A percentile compares a stretch with the other conserved stretches of the same genome.
Conservation (phyloP, 2,113 vertebrate genomes). For the Upupa epops region DNA sequence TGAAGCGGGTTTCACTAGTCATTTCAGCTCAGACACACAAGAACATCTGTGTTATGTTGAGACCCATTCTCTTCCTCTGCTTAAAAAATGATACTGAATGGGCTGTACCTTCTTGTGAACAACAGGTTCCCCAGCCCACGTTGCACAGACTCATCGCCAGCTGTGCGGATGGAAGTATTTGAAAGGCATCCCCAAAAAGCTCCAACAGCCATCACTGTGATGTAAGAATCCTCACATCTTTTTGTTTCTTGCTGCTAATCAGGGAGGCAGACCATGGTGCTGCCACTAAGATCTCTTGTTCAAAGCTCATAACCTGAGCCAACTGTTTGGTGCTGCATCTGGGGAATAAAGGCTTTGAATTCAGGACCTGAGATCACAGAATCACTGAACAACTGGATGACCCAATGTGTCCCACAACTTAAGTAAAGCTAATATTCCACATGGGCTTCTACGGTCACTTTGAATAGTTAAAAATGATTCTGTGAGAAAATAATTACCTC, state of each 20-base stretch:
- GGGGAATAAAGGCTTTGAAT: not conserved
- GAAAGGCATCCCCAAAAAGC: not conserved
- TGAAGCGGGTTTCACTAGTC: not conserved
- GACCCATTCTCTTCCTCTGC: not conserved
- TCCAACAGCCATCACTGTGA: not conserved
- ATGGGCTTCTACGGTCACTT: not conserved
- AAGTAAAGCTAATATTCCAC: not conserved
- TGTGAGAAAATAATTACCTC: not conserved
- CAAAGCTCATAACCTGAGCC: not conserved
- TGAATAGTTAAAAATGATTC: not conserved
- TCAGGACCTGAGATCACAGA: not conserved
- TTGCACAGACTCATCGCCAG: not conserved
- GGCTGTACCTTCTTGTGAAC: too few species aligned
- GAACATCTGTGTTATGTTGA: not conserved
- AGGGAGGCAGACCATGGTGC: not conserved
- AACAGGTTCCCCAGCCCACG: not conserved
- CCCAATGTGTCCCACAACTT: not conserved
- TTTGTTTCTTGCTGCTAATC: not conserved
- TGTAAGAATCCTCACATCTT: not conserved
- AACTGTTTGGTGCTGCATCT: not conserved
- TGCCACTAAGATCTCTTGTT: not conserved
- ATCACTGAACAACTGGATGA: not conserved
- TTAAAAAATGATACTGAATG: not conserved
- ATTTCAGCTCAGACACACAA: not conserved
- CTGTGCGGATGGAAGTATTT: not conserved